Evolutionary conservation across 2,797 vertebrate genomes (phyloP).

Genomic region (Spheniscus humboldti): DNA sequence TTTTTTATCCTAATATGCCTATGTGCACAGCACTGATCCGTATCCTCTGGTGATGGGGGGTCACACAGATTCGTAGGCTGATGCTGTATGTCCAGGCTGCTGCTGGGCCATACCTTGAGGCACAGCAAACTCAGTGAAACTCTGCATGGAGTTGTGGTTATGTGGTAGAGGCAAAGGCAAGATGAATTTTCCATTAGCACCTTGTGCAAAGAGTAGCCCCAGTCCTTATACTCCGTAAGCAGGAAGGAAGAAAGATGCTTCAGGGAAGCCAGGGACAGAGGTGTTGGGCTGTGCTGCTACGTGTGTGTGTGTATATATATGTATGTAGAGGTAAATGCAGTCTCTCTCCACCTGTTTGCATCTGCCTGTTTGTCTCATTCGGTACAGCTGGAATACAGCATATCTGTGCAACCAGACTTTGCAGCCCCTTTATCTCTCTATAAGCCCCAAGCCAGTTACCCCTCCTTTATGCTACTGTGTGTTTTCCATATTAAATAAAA

Average conservation of each 20-base stretch:
- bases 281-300: background rate
- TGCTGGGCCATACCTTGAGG: background rate
- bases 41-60: no score
- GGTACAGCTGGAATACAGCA: background rate
- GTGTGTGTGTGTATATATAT: accelerated
- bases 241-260: background rate
- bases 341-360: background rate
- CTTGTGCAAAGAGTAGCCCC: background rate
- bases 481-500: slow-evolving; percentile 68
- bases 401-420: slow-evolving; percentile 38
- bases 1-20: background rate
- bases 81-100: background rate
- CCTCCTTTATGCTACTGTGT: slow-evolving; percentile 34
- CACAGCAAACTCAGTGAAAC: background rate
- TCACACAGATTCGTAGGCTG: background rate
- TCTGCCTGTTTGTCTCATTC: background rate
- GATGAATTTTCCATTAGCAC: background rate
- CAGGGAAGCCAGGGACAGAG: background rate
- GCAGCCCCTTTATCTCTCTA: slow-evolving; percentile 62
- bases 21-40: accelerated
- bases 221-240: background rate
- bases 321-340: background rate
- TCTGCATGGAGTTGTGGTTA: background rate
- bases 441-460: slow-evolving; percentile 41
- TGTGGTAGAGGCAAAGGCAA: background rate